Conservation (phyloP, 2,888 invertebrate genomes). For the Harpalus rufipes region DNA sequence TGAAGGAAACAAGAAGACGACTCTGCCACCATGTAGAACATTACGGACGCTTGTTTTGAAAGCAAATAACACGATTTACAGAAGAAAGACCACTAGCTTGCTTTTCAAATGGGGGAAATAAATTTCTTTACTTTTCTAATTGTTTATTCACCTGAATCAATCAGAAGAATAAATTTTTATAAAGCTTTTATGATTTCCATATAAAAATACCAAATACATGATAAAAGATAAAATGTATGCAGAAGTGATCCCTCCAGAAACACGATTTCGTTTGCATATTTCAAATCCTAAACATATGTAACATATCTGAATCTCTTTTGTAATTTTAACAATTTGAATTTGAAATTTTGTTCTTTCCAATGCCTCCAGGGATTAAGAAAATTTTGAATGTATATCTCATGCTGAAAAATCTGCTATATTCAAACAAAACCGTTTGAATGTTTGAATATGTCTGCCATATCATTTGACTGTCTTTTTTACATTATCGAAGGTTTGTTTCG, state of each 20-base stretch:
- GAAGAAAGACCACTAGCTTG: slow-evolving; percentile 17
- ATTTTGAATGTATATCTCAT: slow-evolving; percentile 36
- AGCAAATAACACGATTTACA: slow-evolving; percentile 53
- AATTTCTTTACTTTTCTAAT: background rate
- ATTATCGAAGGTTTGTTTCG: slow-evolving; percentile 23
- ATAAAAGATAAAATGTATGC: too few species aligned
- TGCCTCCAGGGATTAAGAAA: slow-evolving; percentile 22
- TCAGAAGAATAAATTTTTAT: background rate
- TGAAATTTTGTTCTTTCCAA: slow-evolving; percentile 14
- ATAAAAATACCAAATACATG: too few species aligned
- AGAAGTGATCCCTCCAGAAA: too few species aligned
- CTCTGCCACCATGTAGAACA: slow-evolving; percentile 22
- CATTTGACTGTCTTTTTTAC: too few species aligned
- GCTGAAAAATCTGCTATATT: slow-evolving; percentile 35
- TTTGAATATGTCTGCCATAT: slow-evolving; percentile 16
- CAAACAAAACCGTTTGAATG: slow-evolving; percentile 26
- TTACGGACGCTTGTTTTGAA: slow-evolving; percentile 47
- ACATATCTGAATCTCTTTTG: slow-evolving; percentile 14
- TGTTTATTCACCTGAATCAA: too few species aligned
- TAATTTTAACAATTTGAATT: slow-evolving; percentile 37
- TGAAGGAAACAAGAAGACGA: slow-evolving; percentile 19
- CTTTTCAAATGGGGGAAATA: slow-evolving; percentile 25
- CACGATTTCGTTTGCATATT: too few species aligned
- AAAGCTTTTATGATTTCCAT: background rate
- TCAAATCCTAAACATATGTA: slow-evolving; percentile 5